Percentiles rank a stretch among this genome's conserved stretches.
Conservation (phyloP, 2,888 invertebrate species). For the Drosophila quinaria region DNA sequence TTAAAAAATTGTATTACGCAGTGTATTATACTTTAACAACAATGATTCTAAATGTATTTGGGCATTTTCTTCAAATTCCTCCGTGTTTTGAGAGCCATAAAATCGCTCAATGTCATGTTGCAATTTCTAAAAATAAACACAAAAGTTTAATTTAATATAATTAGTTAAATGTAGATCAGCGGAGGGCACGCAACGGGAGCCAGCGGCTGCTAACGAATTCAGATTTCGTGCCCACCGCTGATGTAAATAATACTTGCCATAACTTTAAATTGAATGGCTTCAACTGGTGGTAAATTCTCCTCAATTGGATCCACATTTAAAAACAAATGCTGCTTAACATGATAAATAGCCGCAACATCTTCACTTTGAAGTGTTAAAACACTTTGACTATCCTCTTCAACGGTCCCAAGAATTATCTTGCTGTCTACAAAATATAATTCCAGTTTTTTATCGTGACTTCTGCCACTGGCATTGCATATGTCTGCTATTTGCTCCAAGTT, state of each 20-base stretch:
- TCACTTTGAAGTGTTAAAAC: constrained; percentile 34
- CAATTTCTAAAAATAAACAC: constrained; percentile 62
- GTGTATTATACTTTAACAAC: constrained; percentile 66
- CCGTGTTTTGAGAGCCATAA: constrained; percentile 51
- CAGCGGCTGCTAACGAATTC: too few relatives aligned
- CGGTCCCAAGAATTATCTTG: constrained; percentile 19
- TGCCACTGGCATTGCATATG: constrained; percentile 36
- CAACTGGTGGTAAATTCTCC: background rate
- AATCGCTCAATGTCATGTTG: constrained; percentile 74
- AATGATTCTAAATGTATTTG: constrained; percentile 69
- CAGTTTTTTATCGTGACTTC: constrained; percentile 8
- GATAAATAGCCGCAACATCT: constrained; percentile 64
- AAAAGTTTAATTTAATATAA: background rate
- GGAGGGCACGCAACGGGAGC: too few relatives aligned
- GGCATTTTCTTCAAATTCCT: constrained; percentile 27
- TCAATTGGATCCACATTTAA: constrained; percentile 28
- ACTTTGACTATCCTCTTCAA: constrained; percentile 8
- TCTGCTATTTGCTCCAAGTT: constrained; percentile 30
- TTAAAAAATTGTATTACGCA: constrained; percentile 63
- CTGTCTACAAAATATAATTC: constrained; percentile 55
- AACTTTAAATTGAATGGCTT: constrained; percentile 29
- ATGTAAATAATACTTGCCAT: constrained; percentile 51
- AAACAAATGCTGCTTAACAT: constrained; percentile 65
- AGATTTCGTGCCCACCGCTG: too few relatives aligned
- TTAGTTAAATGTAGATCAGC: background rate